Base-by-base conservation (phyloP, 2,888 invertebrate genomes). In the Plutella xylostella region DNA sequence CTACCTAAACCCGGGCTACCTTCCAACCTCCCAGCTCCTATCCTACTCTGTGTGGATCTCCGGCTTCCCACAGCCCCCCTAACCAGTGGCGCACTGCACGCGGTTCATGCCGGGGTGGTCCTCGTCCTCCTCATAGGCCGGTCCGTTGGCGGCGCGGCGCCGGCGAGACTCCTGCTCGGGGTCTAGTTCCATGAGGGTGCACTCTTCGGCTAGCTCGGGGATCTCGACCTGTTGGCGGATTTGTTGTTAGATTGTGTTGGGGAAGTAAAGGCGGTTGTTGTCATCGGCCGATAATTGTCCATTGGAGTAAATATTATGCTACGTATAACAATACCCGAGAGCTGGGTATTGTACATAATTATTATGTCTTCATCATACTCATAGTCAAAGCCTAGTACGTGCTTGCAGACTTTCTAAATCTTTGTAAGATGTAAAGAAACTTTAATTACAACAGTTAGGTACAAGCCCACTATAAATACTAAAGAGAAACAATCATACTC, bases 31-130 rank as follows among this genome's bases (percentile, higher is more conserved):
- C 37, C 19, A 18, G 12, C 18, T n/a, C 33, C 3, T 14, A 14
- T 33, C 33, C 33, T 15, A 17, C 33, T 33, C 19, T 18, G 37
- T 33, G 12, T 33, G 19, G 37, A n/a, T 11, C 19, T 18, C 25
- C 14, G 17, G 2, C 15, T 3, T 7, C 11, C 9, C 17, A 7
- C 14, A 15, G 22, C 15, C 15, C 37, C 51, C 56, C 85, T 90
- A 92, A 74, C 89, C 87, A 51, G 93, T 90, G 60, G 92, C 89
- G 77, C 94, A 94, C 68, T 94, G 93, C 40, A 92, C 90, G 56
- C 89, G 85, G 63, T 90, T 89, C 64, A 88, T 86, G 58, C 90
- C 87, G 50, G 89, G 88, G 34, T 89, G 87, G 18, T 89, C 88
- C 33, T 88, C 90, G 42, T 89, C 89, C 52, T 94, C 95, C 52